Base-by-base conservation (phyloP, 2,888 invertebrate species). In the Atrina japonica region DNA sequence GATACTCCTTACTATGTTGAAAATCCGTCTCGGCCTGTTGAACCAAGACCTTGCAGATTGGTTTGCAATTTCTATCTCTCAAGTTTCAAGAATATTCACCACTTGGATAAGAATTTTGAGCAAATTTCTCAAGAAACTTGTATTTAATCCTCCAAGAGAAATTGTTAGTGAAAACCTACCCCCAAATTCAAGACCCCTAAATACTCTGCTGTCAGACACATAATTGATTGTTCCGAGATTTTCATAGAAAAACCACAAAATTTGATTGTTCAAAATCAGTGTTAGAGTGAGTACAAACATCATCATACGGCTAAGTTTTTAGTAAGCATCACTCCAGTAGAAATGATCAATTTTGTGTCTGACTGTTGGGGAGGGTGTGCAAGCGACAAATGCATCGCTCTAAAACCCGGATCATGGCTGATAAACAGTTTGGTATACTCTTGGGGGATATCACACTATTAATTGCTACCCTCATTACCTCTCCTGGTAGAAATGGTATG, bases 221-320 rank as follows among this genome's bases (percentile, higher is more conserved):
- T 65, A 1, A 73, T 73, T 45, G 72, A 72, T 49, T 72, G 67
- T 35, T 25, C 67, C 7, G 60, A 68, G 18, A 41, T 73, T 14
- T 67, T 60, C 16, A 41, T 60, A n/a, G 53, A 67, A 30, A 67
- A 25, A 52, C 59, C 59, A 0, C n/a, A 53, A 6, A 59, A 25
- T 21, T 25, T 70, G 6, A 35, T 52, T 0, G 45, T 45, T 3
- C 41, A 35, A 25, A 2, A 16, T 40, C 23, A 23, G 16, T 18
- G 29, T 1, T 67, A 52, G 59, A 27, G 41, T 27, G 67, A 60
- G n/a, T 60, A 76, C 40, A 76, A 74, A 47, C 68, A 74, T 25
- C 73, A 76, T 43, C 47, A 64, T 30, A 76, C 74, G 14, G 64
- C 65, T 16, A 74, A 76, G 27, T 56, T 68, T 55, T 50, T 74